Base-by-base conservation (phyloP, 92 coral and sea anemone species). In the Galaxea fascicularis region DNA sequence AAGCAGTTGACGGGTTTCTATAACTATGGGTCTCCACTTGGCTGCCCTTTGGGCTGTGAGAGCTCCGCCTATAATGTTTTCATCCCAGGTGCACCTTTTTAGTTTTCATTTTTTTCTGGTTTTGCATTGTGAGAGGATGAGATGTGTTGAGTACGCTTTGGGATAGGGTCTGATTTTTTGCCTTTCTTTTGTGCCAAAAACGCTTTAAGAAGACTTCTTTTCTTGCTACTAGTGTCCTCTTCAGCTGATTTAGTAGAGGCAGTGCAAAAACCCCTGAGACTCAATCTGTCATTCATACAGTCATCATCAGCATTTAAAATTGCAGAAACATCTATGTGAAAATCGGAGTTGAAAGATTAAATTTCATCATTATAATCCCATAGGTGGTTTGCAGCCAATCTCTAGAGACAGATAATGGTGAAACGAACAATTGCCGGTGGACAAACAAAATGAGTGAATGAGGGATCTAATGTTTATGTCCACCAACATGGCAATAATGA, bases 241-340 rank as follows among this genome's bases (percentile, higher is more conserved):
- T 45, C 39, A 39, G 46, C 57, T 18, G 20, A 28, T 71, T 54
- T 39, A 35, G 45, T 68, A 58, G 41, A 8, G 57, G 62, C 47
- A 25, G 28, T 21, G 51, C 87, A 88, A 60, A 88, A 88, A 26
- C 91, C 88, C 67, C 87, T 56, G 8, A 88, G 26, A 51, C 80
- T 75, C 66, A 88, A 41, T 25, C 91, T 69, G 7, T 76, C 80
- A 25, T 66, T 75, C 7, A 88, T 73, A 8, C 82, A 22, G 63
- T 82, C 88, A 83, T 88, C 91, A 26, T 59, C 64, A 11, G 88
- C 91, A 77, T 82, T 68, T 18, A 71, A 30, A 25, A 88, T 69
- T 74, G 91, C 91, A 62, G 65, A 26, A 45, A 84, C 85, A 88
- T 88, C 91, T 88, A 88, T 76, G 80, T 88, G n/a, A 59, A 66